phyloP scores from a whole-genome alignment of 2,888 invertebrate genomes.

The Nephrotoma guestfalica region DNA sequence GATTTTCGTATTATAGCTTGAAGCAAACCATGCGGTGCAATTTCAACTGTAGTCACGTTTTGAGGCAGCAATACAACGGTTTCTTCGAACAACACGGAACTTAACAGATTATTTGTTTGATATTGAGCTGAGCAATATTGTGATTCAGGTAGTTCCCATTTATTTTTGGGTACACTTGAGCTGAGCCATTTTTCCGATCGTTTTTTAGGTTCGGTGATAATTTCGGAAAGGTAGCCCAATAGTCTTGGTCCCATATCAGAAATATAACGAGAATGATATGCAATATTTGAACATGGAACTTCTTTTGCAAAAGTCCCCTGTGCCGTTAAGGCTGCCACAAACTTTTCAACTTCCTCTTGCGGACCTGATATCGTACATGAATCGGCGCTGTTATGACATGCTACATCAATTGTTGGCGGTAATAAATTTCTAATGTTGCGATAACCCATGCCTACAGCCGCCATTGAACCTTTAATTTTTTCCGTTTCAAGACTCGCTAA shows the following conservation, averaged over 20 bases:
- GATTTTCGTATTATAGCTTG: conserved; percentile 50
- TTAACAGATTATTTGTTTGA: conserved; percentile 69
- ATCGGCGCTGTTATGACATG: conserved; percentile 76
- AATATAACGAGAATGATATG: conserved; percentile 80
- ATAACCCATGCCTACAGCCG: conserved; percentile 60
- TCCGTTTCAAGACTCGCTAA: conserved; percentile 54
- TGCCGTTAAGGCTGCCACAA: conserved; percentile 48
- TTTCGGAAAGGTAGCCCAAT: conserved; percentile 43
- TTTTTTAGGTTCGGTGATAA: conserved; percentile 48
- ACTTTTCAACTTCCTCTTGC: conserved; percentile 45
- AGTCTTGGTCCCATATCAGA: conserved; percentile 49
- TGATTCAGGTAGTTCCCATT: conserved; percentile 54
- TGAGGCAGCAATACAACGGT: conserved; percentile 43
- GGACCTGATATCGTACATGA: conserved; percentile 88
- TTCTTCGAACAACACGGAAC: conserved; percentile 43
- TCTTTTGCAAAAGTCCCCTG: conserved; percentile 68
- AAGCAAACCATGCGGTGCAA: conserved; percentile 54
- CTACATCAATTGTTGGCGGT: conserved; percentile 64
- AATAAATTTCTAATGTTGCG: conserved; percentile 41
- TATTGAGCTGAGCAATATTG: conserved; percentile 65
- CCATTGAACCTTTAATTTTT: conserved; percentile 70
- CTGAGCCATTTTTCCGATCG: conserved; percentile 72
- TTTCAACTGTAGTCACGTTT: conserved; percentile 48
- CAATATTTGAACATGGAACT: conserved; percentile 75
- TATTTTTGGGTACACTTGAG: conserved; percentile 55